Base-by-base conservation (phyloP, 2,113 vertebrate species). In the Daubentonia madagascariensis region DNA sequence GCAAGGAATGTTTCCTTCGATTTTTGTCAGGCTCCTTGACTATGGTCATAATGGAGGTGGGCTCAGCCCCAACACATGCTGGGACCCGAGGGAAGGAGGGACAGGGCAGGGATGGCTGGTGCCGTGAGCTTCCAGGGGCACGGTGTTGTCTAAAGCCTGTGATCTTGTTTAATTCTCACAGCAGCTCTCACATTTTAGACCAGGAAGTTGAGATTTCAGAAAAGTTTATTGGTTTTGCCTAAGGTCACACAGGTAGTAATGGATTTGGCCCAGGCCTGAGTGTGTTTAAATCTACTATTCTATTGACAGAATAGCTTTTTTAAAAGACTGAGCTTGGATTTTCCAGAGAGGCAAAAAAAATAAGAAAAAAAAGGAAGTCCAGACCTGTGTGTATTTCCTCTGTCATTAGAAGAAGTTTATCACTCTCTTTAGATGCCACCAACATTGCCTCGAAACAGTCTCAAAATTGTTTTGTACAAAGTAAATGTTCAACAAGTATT, bases 391-490 rank as follows among this genome's bases (percentile, higher is more conserved):
- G 7, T 63, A 8, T 76, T 57, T 80, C 65, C 20, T 70, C 30
- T 28, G 32, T 67, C 10, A 4, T 20, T 14, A 18, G 45, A 48
- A 45, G 25, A 76, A 68, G 43, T 32, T 40, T 28, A 5, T 10
- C 3, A 5, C 35, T 20, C 3, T 12, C 17, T 52, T 35, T 50
- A 0, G 14, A 16, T 67, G 87, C 30, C 16, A 1, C 32, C 5
- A 0, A 2, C 7, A 18, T 35, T 0, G 2, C 48, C 32, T 37
- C 65, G 30, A 3, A 18, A 9, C 59, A 12, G 28, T 40, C 45
- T 48, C 32, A 0, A 11, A 20, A 16, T 17, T 18, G 9, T 70
- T 87, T 30, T 35, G 6, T 75, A 1, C 18, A 0, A 1, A 78
- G 72, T 11, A 6, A 17, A 32, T 32, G 6, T 43, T 28, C 1